A percentile compares a stretch with the other conserved stretches of the same genome.
phyloP scores from a whole-genome alignment of 2,113 vertebrate species.

The Elanus axillaris region DNA sequence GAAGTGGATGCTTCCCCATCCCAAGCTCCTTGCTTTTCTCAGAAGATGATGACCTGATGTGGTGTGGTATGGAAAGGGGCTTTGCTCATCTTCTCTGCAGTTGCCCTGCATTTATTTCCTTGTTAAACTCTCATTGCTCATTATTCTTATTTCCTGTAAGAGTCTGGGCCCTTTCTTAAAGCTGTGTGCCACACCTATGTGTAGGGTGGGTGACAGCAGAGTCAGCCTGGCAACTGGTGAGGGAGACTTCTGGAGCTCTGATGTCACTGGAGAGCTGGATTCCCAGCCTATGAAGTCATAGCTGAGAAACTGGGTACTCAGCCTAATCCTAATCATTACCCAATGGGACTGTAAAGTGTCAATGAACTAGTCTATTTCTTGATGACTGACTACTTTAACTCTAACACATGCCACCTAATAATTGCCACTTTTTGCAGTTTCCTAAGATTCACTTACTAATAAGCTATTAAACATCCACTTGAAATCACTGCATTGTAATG shows the following conservation, averaged over 20 bases:
- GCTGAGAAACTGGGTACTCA: slow-evolving; percentile 18
- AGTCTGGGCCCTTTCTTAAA: background rate
- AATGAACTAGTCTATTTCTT: background rate
- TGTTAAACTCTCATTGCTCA: background rate
- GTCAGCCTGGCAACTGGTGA: background rate
- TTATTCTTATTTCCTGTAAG: background rate
- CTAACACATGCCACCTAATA: background rate
- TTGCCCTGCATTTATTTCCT: background rate
- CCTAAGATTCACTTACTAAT: slow-evolving; percentile 32
- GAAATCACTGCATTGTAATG: slow-evolving; percentile 5
- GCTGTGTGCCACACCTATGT: background rate
- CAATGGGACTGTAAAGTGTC: slow-evolving; percentile 19
- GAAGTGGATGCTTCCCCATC: background rate
- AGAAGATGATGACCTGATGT: background rate
- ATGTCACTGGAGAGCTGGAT: slow-evolving; percentile 9
- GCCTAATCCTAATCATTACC: slow-evolving; percentile 25
- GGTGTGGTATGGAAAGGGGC: background rate
- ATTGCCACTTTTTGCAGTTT: background rate
- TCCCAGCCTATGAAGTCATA: slow-evolving; percentile 54
- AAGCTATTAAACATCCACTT: slow-evolving; percentile 23
- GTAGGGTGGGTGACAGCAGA: background rate
- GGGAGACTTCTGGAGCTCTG: background rate
- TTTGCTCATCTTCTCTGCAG: background rate
- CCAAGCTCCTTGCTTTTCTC: background rate
- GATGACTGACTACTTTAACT: background rate